Evolutionary conservation across 1,140 invertebrate genomes (phyloP), one percentile per base, ranked within the genome.

Genomic region (Agrypnia vestita): DNA sequence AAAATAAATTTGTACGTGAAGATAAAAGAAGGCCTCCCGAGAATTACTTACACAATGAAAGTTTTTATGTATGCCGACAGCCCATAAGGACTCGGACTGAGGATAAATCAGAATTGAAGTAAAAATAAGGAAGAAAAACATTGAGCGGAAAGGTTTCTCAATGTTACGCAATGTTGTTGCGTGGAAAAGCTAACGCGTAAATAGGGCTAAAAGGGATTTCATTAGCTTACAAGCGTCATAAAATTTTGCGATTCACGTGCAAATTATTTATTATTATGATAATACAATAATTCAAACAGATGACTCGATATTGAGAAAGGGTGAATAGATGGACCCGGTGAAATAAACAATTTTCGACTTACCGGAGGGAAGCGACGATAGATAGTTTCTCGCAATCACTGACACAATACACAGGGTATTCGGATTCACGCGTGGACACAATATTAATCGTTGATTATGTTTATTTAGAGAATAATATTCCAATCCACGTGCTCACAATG

Each of bases 401-500:
- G 56, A 74, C 77, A 79, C 77, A 79, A 74, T 51, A 49, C 69
- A 73, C 77, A 73, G n/a, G 64, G 56, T 62, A 51, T 59, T 25
- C 19, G 44, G 44, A n/a, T 25, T 51, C 47, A 73, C 44, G 21
- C 15, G 19, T 73, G 19, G n/a, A 73, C 77, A 62, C 77, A 62
- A n/a, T 47, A 79, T 74, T 53, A 64, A 62, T 69, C 53, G n/a
- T 79, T 64, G 8, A 64, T 43, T 44, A 6, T 35, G 53, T 17
- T 49, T 79, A 79, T 15, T 35, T 47, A 43, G 69, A 73, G 77
- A 79, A 79, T 73, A 79, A 59, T 21, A 61, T 79, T 73, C 43
- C 11, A 85, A 88, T 89, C 88, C 88, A 89, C 88, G 88, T 89
- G 88, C 88, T 89, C 87, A 76, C 74, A 88, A 88, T 89, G 88